Conservation (phyloP, 64 coral and sea anemone species). For the Porites australiensis region DNA sequence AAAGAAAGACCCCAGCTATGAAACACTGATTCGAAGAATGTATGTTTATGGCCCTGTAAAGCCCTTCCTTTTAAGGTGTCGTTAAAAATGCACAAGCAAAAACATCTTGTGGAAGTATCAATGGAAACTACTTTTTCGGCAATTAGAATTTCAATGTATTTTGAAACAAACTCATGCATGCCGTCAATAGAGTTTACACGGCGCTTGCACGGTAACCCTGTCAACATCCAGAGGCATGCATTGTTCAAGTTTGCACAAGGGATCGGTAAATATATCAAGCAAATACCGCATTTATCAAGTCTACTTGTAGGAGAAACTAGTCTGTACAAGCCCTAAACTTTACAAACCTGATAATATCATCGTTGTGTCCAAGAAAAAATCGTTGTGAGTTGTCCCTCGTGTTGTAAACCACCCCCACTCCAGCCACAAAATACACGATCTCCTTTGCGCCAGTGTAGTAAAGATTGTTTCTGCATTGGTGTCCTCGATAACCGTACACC, state of each 20-base stretch:
- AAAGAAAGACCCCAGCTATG: too few relatives aligned
- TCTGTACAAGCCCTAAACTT: not conserved
- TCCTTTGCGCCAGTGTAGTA: slow-evolving; percentile 89
- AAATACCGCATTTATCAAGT: not conserved
- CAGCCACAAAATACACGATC: slow-evolving; percentile 98
- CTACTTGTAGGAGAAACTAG: not conserved
- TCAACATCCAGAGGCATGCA: not conserved
- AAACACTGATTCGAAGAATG: not conserved
- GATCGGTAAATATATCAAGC: not conserved
- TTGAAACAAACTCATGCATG: not conserved
- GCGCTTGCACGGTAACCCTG: slow-evolving; percentile 8
- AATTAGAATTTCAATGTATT: not conserved
- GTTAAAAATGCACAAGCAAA: not conserved
- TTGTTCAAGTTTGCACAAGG: too few relatives aligned
- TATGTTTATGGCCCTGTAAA: too few relatives aligned
- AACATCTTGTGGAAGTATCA: not conserved
- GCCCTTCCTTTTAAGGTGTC: too few relatives aligned
- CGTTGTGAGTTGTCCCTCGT: slow-evolving; percentile 85
- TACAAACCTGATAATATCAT: slow-evolving; percentile 99
- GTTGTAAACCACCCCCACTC: slow-evolving; percentile 97
- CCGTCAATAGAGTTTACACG: not conserved
- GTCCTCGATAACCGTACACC: slow-evolving; percentile 98
- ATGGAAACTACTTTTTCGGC: not conserved
- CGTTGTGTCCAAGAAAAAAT: slow-evolving; percentile 97
- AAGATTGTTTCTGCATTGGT: slow-evolving; percentile 98